phyloP scores from a whole-genome alignment of 2,797 vertebrate species.

The Glyptemys insculpta region DNA sequence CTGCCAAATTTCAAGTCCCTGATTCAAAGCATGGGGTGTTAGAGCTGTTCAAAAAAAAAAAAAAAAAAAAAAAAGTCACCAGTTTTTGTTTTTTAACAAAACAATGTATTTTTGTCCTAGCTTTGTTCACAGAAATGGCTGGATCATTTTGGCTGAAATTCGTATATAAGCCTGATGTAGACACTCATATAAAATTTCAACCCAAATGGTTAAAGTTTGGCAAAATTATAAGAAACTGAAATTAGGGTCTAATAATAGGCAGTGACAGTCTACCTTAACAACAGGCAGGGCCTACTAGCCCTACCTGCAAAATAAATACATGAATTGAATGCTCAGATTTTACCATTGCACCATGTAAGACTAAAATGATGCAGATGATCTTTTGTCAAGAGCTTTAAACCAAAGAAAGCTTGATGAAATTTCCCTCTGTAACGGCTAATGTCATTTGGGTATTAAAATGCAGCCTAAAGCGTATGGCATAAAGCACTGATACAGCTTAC shows the following conservation, averaged over 20 bases:
- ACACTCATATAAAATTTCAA: not conserved
- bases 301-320: not conserved
- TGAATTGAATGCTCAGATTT: not conserved
- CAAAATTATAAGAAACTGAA: not conserved
- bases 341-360: not conserved
- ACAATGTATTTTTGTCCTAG: not conserved
- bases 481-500: not conserved
- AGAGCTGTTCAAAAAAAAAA: not conserved
- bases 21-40: not conserved
- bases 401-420: conserved; percentile 2
- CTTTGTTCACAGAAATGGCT: not conserved
- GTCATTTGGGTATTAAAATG: not conserved
- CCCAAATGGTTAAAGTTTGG: not conserved
- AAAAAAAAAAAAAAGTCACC: not conserved
- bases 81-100: not conserved
- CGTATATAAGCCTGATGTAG: not conserved
- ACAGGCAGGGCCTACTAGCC: not conserved
- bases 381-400: conserved; percentile 33
- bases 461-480: not conserved
- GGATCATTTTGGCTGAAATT: not conserved
- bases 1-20: not conserved
- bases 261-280: not conserved
- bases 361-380: not conserved
- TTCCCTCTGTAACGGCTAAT: conserved; percentile 12
- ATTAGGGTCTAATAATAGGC: not conserved